Percentiles rank a stretch among this genome's conserved stretches.
These are phyloP conservation scores for Sprattus sprattus DNA, from an alignment of 2,113 vertebrate genomes.

Conservation along the genomic window DNA sequence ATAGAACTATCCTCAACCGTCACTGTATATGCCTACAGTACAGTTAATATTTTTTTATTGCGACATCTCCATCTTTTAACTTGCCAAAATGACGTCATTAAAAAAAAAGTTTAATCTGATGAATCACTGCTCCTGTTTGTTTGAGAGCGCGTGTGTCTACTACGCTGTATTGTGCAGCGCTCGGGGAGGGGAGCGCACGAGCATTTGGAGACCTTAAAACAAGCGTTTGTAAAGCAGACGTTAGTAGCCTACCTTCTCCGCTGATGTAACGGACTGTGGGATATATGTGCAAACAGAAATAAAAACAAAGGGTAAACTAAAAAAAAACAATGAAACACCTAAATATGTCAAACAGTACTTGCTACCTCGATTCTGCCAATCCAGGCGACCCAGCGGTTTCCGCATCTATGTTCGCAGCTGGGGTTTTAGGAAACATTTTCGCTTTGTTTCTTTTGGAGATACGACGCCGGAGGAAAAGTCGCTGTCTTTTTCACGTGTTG, in stretches of 20 bases:
- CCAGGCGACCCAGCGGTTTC: conserved; percentile 53
- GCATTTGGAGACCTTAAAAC: neutral
- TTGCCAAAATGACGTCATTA: neutral
- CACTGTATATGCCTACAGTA: no score
- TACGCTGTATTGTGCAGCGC: neutral
- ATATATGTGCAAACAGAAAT: neutral
- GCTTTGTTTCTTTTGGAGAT: conserved; percentile 68
- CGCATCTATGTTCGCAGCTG: conserved; percentile 70
- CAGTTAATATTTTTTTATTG: neutral
- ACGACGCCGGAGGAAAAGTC: conserved; percentile 53
- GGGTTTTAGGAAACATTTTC: conserved; percentile 74
- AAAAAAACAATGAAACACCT: neutral
- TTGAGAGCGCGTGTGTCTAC: neutral
- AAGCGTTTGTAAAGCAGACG: neutral
- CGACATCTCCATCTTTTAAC: neutral
- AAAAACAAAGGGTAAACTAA: neutral
- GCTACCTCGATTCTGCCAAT: neutral
- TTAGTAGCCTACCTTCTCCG: no score
- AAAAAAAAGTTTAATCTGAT: neutral
- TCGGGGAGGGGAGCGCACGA: neutral
- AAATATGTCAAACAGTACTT: neutral
- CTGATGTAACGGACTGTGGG: neutral
- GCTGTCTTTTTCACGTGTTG: conserved; percentile 71
- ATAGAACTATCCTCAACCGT: no score
- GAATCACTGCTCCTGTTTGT: neutral